Evolutionary conservation across 2,888 invertebrate genomes (phyloP), one percentile per base, ranked within the genome.

Genomic region (Cantharis rustica): DNA sequence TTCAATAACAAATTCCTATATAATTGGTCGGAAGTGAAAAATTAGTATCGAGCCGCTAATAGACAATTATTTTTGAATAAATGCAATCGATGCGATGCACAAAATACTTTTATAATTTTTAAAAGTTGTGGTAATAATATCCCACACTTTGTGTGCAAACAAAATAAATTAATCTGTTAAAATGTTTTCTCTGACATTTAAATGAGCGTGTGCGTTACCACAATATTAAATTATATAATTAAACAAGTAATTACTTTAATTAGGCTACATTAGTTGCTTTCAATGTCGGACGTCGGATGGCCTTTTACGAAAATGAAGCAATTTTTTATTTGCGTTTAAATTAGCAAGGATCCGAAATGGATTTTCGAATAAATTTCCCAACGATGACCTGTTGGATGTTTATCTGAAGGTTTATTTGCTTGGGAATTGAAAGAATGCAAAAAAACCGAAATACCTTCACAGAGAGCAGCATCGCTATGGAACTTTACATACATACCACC

Each of bases 391-490:
- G 16, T 66, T 66, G 20, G 64, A 23, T 23, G 23, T n/a, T 66
- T n/a, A 66, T 66, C 64, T 66, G 64, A 66, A 66, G 64, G 20
- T 66, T 66, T 66, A 66, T 66, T 66, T 66, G 64, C 69, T 73
- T 47, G 70, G 47, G 61, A 63, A 64, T 69, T 63, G 20, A 69
- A 74, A 74, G 74, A 74, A 74, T 70, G 31, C 63, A 74, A 70
- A 69, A 73, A 69, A 64, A 69, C 62, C 15, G 16, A 16, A 63
- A 61, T 64, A 23, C 63, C 31, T 47, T 69, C 66, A 69, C 69
- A 69, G 27, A 26, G 27, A 61, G 70, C 61, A 70, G 20, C 70
- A 61, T 63, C 69, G 70, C 64, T 69, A 47, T 16, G 72, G 62
- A 62, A 74, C 26, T 16, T 73, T 69, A 63, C 69, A 20, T 66